phyloP scores from a whole-genome alignment of 2,888 invertebrate species.

The Apamea crenata region DNA sequence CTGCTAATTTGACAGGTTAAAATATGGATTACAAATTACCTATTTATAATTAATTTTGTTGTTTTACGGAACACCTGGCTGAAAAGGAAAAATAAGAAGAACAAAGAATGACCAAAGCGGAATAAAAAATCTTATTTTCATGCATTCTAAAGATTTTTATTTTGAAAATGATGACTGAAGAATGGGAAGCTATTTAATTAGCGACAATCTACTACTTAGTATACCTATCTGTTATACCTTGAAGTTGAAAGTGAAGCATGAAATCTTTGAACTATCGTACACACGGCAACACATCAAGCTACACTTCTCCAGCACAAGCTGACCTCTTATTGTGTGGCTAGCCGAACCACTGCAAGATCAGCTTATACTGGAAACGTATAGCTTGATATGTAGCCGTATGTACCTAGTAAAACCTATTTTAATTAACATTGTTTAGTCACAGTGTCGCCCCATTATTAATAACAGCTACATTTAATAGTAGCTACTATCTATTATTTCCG shows the following conservation, averaged over 20 bases:
- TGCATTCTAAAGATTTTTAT: background rate
- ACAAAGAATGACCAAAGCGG: background rate
- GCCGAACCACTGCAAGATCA: background rate
- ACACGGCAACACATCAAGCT: too few species aligned
- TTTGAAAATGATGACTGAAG: background rate
- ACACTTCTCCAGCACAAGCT: too few species aligned
- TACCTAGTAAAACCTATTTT: background rate
- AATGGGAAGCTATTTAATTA: background rate
- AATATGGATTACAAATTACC: slow-evolving; percentile 11
- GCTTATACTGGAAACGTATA: background rate
- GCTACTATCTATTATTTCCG: background rate
- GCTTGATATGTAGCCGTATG: background rate
- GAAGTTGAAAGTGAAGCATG: background rate
- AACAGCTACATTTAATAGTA: background rate
- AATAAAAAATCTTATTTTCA: background rate
- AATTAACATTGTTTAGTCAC: background rate
- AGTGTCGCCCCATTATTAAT: background rate
- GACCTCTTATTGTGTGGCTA: too few species aligned
- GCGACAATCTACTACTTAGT: background rate
- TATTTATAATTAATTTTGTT: slow-evolving; percentile 1
- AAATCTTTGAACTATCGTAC: background rate
- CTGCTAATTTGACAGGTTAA: slow-evolving; percentile 1
- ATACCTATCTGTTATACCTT: background rate
- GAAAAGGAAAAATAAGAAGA: background rate
- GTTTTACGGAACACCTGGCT: background rate